phyloP scores from a whole-genome alignment of 2,113 vertebrate genomes.

The Asarcornis scutulata region DNA sequence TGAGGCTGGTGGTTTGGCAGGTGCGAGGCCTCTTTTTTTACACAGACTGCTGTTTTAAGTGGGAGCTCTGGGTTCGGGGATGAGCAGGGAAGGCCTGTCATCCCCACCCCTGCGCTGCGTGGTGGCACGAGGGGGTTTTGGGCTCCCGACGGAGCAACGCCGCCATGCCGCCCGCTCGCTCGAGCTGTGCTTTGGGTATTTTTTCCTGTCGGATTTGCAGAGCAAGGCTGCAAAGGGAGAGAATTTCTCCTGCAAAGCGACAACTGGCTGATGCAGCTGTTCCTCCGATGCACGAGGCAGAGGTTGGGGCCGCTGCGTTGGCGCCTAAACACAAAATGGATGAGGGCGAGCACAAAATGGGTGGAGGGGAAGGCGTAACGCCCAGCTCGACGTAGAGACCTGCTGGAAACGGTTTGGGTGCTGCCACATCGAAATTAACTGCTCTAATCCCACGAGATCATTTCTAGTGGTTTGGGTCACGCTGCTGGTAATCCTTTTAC shows the following conservation, averaged over 20 bases:
- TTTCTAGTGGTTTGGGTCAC: not conserved
- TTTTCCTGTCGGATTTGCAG: not conserved
- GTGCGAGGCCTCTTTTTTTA: slow-evolving; percentile 66
- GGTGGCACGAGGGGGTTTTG: not conserved
- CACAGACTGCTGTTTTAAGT: slow-evolving; percentile 66
- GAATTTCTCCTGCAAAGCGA: not conserved
- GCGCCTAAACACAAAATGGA: not conserved
- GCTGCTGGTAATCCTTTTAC: not conserved
- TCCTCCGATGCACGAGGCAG: not conserved
- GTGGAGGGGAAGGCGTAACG: accelerated
- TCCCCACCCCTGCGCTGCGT: not conserved
- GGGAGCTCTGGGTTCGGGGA: not conserved
- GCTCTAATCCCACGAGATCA: not conserved
- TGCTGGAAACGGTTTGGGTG: not conserved
- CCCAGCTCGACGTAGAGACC: not conserved
- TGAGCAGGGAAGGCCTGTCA: not conserved
- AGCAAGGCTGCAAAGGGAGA: not conserved
- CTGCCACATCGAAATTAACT: not conserved
- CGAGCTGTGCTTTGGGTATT: not conserved
- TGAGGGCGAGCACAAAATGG: not conserved
- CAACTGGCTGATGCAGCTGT: not conserved
- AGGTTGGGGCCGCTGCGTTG: not conserved
- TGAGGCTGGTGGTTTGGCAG: slow-evolving; percentile 71
- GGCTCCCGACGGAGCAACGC: not conserved
- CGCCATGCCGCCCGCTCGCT: not conserved